Conservation (phyloP, 1,140 invertebrate species). For the Euwallacea similis region DNA sequence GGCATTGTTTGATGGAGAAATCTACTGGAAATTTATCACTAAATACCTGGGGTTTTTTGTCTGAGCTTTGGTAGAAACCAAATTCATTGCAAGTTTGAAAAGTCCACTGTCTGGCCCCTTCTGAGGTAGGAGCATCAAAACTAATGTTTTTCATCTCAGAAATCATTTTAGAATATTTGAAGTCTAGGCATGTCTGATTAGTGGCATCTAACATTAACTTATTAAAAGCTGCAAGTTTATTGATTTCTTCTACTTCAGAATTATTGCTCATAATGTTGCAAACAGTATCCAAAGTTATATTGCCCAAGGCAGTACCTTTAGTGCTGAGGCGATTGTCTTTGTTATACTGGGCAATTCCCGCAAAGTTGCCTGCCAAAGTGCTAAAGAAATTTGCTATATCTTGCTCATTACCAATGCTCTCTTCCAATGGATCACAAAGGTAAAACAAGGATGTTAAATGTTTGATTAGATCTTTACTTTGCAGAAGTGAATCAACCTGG, state of each 20-base stretch:
- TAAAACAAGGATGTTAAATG: conserved; percentile 70
- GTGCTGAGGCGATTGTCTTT: conserved; percentile 80
- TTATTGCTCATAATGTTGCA: conserved; percentile 75
- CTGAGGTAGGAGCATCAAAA: conserved; percentile 65
- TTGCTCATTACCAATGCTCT: conserved; percentile 61
- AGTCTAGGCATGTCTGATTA: conserved; percentile 81
- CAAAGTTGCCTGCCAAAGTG: conserved; percentile 80
- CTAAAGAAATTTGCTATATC: conserved; percentile 83
- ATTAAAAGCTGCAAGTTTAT: conserved; percentile 75
- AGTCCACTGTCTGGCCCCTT: conserved; percentile 86
- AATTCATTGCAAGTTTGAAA: conserved; percentile 96
- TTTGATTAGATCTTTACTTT: conserved; percentile 62
- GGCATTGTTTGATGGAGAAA: conserved; percentile 81
- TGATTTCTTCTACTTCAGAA: conserved; percentile 61
- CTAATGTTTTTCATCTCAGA: conserved; percentile 67
- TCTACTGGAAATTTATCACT: conserved; percentile 75
- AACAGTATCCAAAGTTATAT: conserved; percentile 77
- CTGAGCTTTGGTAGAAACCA: conserved; percentile 91
- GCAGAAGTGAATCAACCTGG: conserved; percentile 67
- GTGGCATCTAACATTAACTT: conserved; percentile 67
- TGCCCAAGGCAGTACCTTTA: conserved; percentile 62
- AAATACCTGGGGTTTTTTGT: conserved; percentile 71
- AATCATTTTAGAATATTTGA: conserved; percentile 79
- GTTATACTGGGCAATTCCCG: conserved; percentile 88
- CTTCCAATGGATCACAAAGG: conserved; percentile 76